A percentile compares a stretch with the other conserved stretches of the same genome.
These are phyloP conservation scores for Myopa tessellatipennis DNA, from an alignment of 2,888 invertebrate genomes.

Conservation along the genomic window DNA sequence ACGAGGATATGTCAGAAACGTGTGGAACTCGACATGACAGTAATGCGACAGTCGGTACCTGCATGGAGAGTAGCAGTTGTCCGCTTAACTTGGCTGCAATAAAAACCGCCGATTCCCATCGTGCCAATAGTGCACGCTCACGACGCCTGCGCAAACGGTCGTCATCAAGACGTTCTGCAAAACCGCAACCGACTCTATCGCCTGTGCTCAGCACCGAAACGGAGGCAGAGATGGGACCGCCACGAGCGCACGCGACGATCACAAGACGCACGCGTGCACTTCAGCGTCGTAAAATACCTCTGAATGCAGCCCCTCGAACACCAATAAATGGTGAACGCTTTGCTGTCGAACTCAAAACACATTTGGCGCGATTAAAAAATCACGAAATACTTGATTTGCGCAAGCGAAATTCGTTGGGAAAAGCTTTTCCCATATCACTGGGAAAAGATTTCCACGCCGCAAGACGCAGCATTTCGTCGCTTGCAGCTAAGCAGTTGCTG, in stretches of 20 bases:
- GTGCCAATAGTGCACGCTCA: constrained; percentile 13
- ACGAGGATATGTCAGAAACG: constrained; percentile 39
- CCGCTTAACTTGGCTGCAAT: constrained; percentile 45
- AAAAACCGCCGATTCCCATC: neutral
- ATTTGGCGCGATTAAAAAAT: constrained; percentile 57
- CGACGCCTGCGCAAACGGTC: constrained; percentile 29
- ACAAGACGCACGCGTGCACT: constrained; percentile 8
- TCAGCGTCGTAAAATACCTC: constrained; percentile 25
- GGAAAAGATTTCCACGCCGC: constrained; percentile 41
- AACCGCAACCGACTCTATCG: neutral
- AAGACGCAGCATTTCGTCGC: neutral
- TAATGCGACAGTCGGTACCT: neutral
- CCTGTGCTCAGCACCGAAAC: constrained; percentile 11
- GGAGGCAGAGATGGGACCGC: constrained; percentile 35
- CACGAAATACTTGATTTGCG: constrained; percentile 60
- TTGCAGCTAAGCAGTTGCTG: constrained; percentile 47
- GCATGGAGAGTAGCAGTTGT: constrained; percentile 19
- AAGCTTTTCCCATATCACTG: constrained; percentile 44
- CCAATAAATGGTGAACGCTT: constrained; percentile 61
- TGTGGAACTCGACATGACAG: neutral
- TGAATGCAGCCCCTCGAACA: constrained; percentile 55
- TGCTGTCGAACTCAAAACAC: constrained; percentile 52
- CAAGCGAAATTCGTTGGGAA: constrained; percentile 56
- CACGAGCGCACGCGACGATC: constrained; percentile 38
- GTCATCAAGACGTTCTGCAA: neutral